Base-by-base conservation (phyloP, 2,113 vertebrate genomes). In the Paralichthys olivaceus region DNA sequence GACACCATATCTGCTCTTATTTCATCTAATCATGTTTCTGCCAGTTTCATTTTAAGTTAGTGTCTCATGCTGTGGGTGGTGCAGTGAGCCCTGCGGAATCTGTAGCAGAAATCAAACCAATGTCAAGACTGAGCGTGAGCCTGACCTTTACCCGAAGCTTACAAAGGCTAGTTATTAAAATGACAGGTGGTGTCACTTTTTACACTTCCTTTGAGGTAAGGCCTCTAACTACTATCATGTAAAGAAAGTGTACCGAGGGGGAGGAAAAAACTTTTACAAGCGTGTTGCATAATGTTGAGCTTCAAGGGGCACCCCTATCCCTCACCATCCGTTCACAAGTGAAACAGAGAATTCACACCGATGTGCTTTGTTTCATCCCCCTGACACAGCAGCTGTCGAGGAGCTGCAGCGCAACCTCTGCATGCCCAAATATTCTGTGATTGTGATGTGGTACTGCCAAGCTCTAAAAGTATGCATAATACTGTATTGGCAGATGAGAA, bases 161-260 rank as follows among this genome's bases (percentile, higher is more conserved):
- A 79, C 70, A 82, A 32, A 84, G 72, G 34, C 69, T 79, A 15
- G 43, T 83, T 77, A 89, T 91, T 92, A 90, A 79, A 89, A 79
- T 76, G 82, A 84, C 86, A 90, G 85, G 72, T 83, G 76, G 59
- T 75, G 79, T 85, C 70, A 81, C 62, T 80, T 90, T 84, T 86
- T 86, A 90, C 81, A 79, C 75, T 58, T 89, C 84, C 86, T 88
- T 86, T 82, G 83, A 90, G 79, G 75, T 75, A 51, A 25, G 85
- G 40, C 66, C 60, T 47, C 59, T 86, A 92, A 88, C 76, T 67
- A 61, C 65, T 47, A 57, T 63, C 65, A 81, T 64, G 79, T 82
- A 56, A 69, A 82, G 72, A 86, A 86, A 77, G 69, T 75, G 64
- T 63, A 66, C 67, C 20, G 29, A 29, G 34, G 19, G 28, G 57